Percentiles rank a stretch among this genome's conserved stretches.
Conservation (phyloP, 2,113 vertebrate genomes). For the Coptodon rendalli region DNA sequence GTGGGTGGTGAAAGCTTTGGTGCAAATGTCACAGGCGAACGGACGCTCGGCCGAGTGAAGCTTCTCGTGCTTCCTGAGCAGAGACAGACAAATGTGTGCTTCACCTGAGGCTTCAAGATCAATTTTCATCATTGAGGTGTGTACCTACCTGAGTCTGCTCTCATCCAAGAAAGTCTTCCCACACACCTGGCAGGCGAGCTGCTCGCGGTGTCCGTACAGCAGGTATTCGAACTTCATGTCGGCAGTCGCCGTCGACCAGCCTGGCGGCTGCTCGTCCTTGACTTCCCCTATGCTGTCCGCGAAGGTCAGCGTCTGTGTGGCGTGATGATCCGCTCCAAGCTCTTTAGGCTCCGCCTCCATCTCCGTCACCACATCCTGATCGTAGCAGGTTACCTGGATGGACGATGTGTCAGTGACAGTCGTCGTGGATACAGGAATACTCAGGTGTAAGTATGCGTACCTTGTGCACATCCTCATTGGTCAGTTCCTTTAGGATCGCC, state of each 20-base stretch:
- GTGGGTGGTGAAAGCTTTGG: slow-evolving; percentile 95
- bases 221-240: slow-evolving; percentile 99
- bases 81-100: not conserved
- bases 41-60: slow-evolving; percentile 94
- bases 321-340: slow-evolving; percentile 75
- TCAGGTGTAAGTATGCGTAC: slow-evolving; percentile 25
- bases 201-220: slow-evolving; percentile 90
- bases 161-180: slow-evolving; percentile 95
- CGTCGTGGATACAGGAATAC: not conserved
- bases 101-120: not conserved
- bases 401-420: not conserved
- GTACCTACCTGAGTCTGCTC: slow-evolving; percentile 75
- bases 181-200: slow-evolving; percentile 89
- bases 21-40: slow-evolving; percentile 95
- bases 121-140: not conserved
- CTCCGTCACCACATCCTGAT: slow-evolving; percentile 87
- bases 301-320: slow-evolving; percentile 86
- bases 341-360: slow-evolving; percentile 88
- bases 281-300: slow-evolving; percentile 85
- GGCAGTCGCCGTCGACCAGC: slow-evolving; percentile 69
- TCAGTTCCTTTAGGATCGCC: slow-evolving; percentile 90
- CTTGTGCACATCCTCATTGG: slow-evolving; percentile 93
- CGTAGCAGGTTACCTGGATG: slow-evolving; percentile 83
- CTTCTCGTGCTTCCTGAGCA: slow-evolving; percentile 83
- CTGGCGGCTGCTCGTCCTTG: slow-evolving; percentile 62